phyloP scores from a whole-genome alignment of 2,888 invertebrate species.

The Euclidia mi region DNA sequence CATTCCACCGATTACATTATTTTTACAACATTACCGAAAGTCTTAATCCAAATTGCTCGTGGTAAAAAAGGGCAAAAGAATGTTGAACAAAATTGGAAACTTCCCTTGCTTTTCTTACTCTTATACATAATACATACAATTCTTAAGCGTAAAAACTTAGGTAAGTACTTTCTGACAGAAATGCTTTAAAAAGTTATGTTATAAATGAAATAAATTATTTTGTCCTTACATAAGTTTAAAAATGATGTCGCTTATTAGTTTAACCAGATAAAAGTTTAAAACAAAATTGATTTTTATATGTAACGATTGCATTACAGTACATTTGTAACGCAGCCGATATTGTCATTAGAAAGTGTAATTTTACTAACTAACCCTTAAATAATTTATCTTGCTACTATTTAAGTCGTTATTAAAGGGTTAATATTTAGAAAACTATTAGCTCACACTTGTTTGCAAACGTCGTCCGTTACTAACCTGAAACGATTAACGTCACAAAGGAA shows the following conservation, averaged over 20 bases:
- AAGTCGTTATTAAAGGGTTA: no score
- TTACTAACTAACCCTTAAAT: no score
- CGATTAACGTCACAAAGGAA: no score
- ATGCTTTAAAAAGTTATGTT: conserved; percentile 17
- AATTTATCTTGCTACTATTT: no score
- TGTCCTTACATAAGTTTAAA: conserved; percentile 2
- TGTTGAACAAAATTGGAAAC: conserved; percentile 44
- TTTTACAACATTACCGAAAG: conserved; percentile 49
- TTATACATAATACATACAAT: conserved; percentile 56
- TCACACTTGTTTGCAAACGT: no score
- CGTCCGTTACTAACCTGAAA: no score
- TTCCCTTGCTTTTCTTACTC: conserved; percentile 35
- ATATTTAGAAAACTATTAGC: no score
- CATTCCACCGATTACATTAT: conserved; percentile 38
- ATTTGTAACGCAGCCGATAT: no score
- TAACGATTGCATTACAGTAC: no score
- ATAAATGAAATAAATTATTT: conserved; percentile 20
- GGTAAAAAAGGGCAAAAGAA: conserved; percentile 34
- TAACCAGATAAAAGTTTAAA: no score
- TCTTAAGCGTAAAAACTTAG: conserved; percentile 50
- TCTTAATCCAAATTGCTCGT: conserved; percentile 50
- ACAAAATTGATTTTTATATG: no score
- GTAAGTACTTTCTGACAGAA: conserved; percentile 33
- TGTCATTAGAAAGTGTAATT: no score
- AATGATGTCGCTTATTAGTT: background rate